Conservation (phyloP, 2,797 vertebrate genomes). For the Buceros bicornis region DNA sequence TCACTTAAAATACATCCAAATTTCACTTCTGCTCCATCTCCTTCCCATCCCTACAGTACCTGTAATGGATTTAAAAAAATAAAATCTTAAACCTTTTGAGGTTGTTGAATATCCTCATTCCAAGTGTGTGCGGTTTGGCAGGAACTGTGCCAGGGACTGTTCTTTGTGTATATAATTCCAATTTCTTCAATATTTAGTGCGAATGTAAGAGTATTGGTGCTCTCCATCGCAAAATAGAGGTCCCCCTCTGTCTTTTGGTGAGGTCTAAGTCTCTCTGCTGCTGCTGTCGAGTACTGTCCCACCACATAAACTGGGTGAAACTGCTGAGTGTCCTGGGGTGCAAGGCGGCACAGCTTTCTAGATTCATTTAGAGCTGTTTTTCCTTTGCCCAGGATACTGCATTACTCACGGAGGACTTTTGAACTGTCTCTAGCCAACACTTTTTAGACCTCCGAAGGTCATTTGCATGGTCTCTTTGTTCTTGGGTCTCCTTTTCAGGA, state of each 20-base stretch:
- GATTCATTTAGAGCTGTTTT: background rate
- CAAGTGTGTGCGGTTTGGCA: background rate
- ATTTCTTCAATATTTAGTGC: background rate
- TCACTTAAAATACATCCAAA: background rate
- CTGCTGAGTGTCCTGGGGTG: background rate
- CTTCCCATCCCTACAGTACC: rapidly evolving
- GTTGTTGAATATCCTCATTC: background rate
- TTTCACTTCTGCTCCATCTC: background rate
- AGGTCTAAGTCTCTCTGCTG: background rate
- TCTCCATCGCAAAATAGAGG: rapidly evolving
- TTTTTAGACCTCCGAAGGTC: background rate
- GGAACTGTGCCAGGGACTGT: background rate
- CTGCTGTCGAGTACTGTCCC: background rate
- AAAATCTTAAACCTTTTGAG: background rate
- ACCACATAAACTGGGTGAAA: background rate
- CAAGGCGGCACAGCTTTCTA: background rate
- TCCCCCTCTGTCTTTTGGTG: background rate
- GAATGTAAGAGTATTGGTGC: background rate
- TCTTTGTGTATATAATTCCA: background rate
- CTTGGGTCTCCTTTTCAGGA: background rate
- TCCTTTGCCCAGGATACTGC: background rate
- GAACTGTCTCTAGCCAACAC: background rate
- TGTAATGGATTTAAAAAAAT: background rate
- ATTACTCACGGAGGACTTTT: background rate
- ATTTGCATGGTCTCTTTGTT: background rate